Percentiles rank a stretch among this genome's conserved stretches.
These are phyloP conservation scores for Caenorhabditis afra DNA, from an alignment of 2,888 invertebrate genomes.

Conservation along the genomic window DNA sequence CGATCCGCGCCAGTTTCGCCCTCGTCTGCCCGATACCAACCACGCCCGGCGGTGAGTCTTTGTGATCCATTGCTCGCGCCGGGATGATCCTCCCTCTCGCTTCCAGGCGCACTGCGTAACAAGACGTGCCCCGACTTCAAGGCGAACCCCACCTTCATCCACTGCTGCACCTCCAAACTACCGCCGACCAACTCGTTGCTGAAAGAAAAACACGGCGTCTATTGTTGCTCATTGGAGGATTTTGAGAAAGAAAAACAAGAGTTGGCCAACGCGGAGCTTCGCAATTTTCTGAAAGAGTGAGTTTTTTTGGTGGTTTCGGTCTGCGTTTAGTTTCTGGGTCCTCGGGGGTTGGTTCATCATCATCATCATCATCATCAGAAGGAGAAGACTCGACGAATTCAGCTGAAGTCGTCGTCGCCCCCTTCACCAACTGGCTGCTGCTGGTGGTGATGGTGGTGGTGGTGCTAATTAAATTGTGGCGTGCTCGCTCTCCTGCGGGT, in stretches of 20 bases:
- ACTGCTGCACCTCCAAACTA: slow-evolving; percentile 66
- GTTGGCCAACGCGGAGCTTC: slow-evolving; percentile 60
- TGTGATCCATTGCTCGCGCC: too few relatives aligned
- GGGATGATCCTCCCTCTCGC: too few relatives aligned
- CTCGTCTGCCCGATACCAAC: neutral
- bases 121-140: slow-evolving; percentile 70
- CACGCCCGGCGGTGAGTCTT: neutral
- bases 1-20: too few relatives aligned
- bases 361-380: too few relatives aligned
- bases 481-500: too few relatives aligned
- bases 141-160: slow-evolving; percentile 58
- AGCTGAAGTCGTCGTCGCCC: too few relatives aligned
- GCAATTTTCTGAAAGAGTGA: slow-evolving; percentile 65
- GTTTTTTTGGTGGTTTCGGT: slow-evolving; percentile 40
- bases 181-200: slow-evolving; percentile 57
- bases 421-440: too few relatives aligned
- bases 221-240: slow-evolving; percentile 63
- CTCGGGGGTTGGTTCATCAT: too few relatives aligned
- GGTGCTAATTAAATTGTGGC: slow-evolving; percentile 24
- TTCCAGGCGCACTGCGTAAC: slow-evolving; percentile 53
- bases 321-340: too few relatives aligned
- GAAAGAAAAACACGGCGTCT: slow-evolving; percentile 63
- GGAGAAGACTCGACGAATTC: too few relatives aligned
- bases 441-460: too few relatives aligned
- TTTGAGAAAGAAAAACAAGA: slow-evolving; percentile 67